phyloP scores from a whole-genome alignment of 2,888 invertebrate genomes.

The Drosophila buzzatii region DNA sequence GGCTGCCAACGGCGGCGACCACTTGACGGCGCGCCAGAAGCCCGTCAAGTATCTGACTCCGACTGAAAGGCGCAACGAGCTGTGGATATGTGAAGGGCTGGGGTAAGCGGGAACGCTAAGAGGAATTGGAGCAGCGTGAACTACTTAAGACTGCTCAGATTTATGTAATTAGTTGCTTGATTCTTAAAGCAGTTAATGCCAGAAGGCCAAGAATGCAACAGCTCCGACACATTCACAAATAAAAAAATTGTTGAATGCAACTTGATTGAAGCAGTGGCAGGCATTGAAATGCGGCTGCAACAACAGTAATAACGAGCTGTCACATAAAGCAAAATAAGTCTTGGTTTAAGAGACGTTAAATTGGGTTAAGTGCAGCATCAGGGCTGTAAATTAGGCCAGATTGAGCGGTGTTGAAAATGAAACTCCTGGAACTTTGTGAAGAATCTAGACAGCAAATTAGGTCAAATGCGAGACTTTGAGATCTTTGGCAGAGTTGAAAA shows the following conservation, averaged over 20 bases:
- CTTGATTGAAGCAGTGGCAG: background rate
- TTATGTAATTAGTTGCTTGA: constrained; percentile 66
- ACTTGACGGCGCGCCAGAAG: constrained; percentile 51
- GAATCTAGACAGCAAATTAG: background rate
- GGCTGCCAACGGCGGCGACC: constrained; percentile 26
- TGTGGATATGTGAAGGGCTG: background rate
- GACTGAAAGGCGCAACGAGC: constrained; percentile 28
- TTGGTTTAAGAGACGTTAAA: background rate
- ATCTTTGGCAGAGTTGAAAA: background rate
- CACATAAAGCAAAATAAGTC: background rate
- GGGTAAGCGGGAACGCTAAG: background rate
- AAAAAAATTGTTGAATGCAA: constrained; percentile 1
- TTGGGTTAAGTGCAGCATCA: background rate
- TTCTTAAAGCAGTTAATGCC: constrained; percentile 24
- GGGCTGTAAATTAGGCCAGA: background rate
- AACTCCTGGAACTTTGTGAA: background rate
- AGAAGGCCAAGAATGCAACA: constrained; percentile 4
- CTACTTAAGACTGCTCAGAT: constrained; percentile 28
- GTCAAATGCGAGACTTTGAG: too few relatives aligned
- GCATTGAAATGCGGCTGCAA: background rate
- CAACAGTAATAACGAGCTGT: background rate
- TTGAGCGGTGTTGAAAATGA: background rate
- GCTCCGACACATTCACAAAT: background rate
- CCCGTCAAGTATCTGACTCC: constrained; percentile 44
- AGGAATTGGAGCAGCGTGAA: background rate